Conservation (phyloP, 2,113 vertebrate species). For the Gymnorhina tibicen region DNA sequence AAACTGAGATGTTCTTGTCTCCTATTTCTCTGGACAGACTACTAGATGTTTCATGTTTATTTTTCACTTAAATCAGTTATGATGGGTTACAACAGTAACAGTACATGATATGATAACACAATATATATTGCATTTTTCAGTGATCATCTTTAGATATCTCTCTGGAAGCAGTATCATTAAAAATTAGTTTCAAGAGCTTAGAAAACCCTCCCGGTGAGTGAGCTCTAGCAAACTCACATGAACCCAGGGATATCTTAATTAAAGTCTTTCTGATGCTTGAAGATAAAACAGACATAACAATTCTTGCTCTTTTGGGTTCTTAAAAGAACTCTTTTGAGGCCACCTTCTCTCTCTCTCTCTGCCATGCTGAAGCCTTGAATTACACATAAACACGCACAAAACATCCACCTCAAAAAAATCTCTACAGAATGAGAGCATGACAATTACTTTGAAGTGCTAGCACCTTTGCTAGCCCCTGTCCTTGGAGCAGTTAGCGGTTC, state of each 20-base stretch:
- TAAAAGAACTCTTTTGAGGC: slow-evolving; percentile 47
- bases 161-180: slow-evolving; percentile 65
- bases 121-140: slow-evolving; percentile 40
- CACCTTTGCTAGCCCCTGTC: slow-evolving; percentile 35
- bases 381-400: slow-evolving; percentile 47
- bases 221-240: slow-evolving; percentile 29
- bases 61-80: background rate
- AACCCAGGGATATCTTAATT: slow-evolving; percentile 61
- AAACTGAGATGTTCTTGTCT: background rate
- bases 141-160: slow-evolving; percentile 27
- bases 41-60: background rate
- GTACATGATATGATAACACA: background rate
- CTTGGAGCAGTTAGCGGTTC: slow-evolving; percentile 43
- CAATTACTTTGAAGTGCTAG: slow-evolving; percentile 17
- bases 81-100: slow-evolving; percentile 7
- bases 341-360: slow-evolving; percentile 26
- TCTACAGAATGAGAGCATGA: slow-evolving; percentile 2
- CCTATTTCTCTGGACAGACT: background rate
- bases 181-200: slow-evolving; percentile 60
- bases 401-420: slow-evolving; percentile 41
- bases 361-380: slow-evolving; percentile 30
- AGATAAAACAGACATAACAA: slow-evolving; percentile 58
- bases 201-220: slow-evolving; percentile 38
- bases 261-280: slow-evolving; percentile 64
- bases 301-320: slow-evolving; percentile 44